Evolutionary conservation across 37 sponge, comb jelly and placozoan genomes (phyloP), one percentile per base, ranked within the genome.

Genomic region (Bolinopsis microptera): DNA sequence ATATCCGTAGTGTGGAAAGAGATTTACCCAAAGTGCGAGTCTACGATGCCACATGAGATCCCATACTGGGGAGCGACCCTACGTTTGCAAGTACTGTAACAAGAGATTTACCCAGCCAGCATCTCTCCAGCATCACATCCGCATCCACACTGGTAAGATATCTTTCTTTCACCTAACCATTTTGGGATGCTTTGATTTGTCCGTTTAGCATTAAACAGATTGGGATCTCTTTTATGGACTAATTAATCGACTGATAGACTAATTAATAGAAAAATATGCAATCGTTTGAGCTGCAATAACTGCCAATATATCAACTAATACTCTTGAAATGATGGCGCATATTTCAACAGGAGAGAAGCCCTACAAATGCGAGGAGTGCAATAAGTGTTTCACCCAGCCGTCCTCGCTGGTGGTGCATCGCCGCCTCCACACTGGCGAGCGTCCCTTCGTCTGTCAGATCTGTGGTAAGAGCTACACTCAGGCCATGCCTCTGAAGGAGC

Each of bases 51-150:
- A 86, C 90, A 34, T 86, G 90, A 86, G 90, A 27, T 86, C 90
- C 90, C 90, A 86, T 30, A 86, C 90, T 24, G 90, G 90, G 41
- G 90, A 86, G 48, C n/a, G 90, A 39, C 90, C 90, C 48, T 86
- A 86, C 90, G 22, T 34, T 5, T 86, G 90, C 26, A 86, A 21
- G 18, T 86, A 33, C 30, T 86, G 90, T 27, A 40, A 34, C 28
- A 86, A 86, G 48, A 24, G 36, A 8, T 86, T 86, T 48, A 86
- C 90, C 1, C 90, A 86, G 90, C 90, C 90, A 26, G 90, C 90
- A 21, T 86, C 90, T 2, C 61, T 86, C 26, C 90, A 86, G 31
- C 90, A 86, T 48, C 90, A 86, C 90, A 86, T 86, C 90, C 34
- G 90, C 34, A 86, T 34, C 23, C 90, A 86, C 90, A 86, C 90